Conservation (phyloP, 2,113 vertebrate species). For the Xenopus laevis region DNA sequence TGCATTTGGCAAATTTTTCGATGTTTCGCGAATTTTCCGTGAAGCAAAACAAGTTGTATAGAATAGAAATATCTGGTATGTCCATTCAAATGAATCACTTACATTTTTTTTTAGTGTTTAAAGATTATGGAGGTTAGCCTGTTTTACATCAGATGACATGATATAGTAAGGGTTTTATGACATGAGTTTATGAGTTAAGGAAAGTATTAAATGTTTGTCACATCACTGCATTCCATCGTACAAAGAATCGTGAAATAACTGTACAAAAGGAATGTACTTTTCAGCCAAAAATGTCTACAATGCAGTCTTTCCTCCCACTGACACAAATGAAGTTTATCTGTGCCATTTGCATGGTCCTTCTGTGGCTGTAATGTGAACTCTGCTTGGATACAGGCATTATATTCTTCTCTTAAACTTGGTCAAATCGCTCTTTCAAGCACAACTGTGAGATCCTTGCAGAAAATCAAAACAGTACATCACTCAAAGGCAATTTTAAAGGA, state of each 20-base stretch:
- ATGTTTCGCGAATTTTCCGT: too few species aligned
- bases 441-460: background rate
- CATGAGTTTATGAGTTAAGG: background rate
- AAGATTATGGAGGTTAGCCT: too few species aligned
- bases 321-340: slow-evolving; percentile 52
- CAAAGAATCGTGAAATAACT: slow-evolving; percentile 48
- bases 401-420: slow-evolving; percentile 55
- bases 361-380: slow-evolving; percentile 54
- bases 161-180: too few species aligned
- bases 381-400: slow-evolving; percentile 49
- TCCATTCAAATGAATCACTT: too few species aligned
- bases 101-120: too few species aligned
- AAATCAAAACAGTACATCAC: slow-evolving; percentile 3
- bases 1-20: too few species aligned
- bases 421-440: slow-evolving; percentile 51
- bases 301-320: slow-evolving; percentile 63
- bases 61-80: too few species aligned
- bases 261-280: slow-evolving; percentile 55
- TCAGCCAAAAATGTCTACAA: slow-evolving; percentile 65
- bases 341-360: slow-evolving; percentile 53
- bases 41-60: too few species aligned
- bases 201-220: slow-evolving; percentile 2
- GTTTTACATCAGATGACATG: too few species aligned
- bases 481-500: background rate
- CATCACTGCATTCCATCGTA: slow-evolving; percentile 20